These are phyloP conservation scores for Boleophthalmus pectinirostris DNA, from an alignment of 2,113 vertebrate species.

Conservation along the genomic window DNA sequence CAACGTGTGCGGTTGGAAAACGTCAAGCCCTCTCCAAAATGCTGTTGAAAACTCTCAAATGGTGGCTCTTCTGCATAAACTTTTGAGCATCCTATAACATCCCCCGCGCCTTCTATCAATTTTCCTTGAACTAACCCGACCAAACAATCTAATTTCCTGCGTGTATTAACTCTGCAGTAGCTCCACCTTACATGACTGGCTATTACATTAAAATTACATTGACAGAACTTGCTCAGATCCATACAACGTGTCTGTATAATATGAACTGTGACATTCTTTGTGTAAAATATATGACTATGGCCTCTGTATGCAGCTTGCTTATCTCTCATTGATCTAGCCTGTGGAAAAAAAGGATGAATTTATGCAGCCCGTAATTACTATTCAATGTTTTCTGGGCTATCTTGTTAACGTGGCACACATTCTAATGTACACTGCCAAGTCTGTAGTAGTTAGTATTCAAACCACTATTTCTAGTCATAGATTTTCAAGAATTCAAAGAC, in stretches of 20 bases:
- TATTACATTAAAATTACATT: slow-evolving; percentile 55
- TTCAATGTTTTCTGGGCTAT: slow-evolving; percentile 5
- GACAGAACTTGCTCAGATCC: slow-evolving; percentile 28
- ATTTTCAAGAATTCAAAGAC: neutral
- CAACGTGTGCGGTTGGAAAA: neutral
- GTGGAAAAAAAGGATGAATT: neutral
- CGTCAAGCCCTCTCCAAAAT: neutral
- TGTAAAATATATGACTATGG: neutral
- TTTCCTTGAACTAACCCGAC: slow-evolving; percentile 43
- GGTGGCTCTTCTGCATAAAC: slow-evolving; percentile 16
- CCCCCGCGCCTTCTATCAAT: slow-evolving; percentile 28
- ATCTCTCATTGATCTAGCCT: slow-evolving; percentile 8
- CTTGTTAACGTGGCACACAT: slow-evolving; percentile 6
- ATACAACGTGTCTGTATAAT: slow-evolving; percentile 8
- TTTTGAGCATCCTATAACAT: slow-evolving; percentile 7
- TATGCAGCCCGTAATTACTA: slow-evolving; percentile 2
- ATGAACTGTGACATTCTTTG: neutral
- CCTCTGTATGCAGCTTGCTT: neutral
- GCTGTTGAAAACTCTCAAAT: slow-evolving; percentile 14
- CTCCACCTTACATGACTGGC: slow-evolving; percentile 18
- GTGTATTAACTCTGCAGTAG: slow-evolving; percentile 47
- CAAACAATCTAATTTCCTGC: slow-evolving; percentile 44
- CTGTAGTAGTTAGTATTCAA: neutral
- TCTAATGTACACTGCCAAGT: slow-evolving; percentile 2
- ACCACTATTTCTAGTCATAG: neutral